Evolutionary conservation across 2,113 vertebrate species (phyloP).

Genomic region (Pluvialis apricaria): DNA sequence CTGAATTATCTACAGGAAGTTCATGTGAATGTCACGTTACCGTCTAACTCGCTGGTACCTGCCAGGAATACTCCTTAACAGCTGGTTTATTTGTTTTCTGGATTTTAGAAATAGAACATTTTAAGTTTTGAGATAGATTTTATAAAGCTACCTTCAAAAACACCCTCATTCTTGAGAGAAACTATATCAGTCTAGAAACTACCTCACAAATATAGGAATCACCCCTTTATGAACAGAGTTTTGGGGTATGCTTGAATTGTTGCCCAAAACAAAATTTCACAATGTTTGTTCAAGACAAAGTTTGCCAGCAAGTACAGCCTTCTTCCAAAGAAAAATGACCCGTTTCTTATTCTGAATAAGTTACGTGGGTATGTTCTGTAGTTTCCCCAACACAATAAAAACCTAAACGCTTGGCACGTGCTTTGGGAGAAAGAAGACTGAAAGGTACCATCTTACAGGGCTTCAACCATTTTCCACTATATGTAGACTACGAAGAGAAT

Average conservation of each 20-base stretch:
- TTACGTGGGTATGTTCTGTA: neutral
- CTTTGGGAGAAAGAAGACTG: neutral
- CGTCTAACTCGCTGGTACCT: neutral
- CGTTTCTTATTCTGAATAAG: neutral
- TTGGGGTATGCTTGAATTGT: neutral
- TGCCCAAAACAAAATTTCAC: neutral
- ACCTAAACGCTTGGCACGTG: neutral
- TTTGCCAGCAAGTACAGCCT: neutral
- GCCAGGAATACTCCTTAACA: neutral
- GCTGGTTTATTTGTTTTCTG: neutral
- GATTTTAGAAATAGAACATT: neutral
- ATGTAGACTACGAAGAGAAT: neutral
- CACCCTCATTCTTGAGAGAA: neutral
- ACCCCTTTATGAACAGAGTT: neutral
- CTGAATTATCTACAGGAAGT: conserved; percentile 58
- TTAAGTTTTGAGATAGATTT: neutral
- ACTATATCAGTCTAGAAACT: neutral
- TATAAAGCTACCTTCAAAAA: neutral
- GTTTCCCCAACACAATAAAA: neutral
- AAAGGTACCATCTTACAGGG: neutral
- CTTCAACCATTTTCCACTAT: neutral
- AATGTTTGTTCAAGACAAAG: neutral
- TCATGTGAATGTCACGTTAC: conserved; percentile 42
- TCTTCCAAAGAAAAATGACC: neutral
- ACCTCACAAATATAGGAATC: neutral